Percentiles rank a stretch among this genome's conserved stretches.
phyloP scores from a whole-genome alignment of 1,140 invertebrate species.

The Notospermus geniculatus region DNA sequence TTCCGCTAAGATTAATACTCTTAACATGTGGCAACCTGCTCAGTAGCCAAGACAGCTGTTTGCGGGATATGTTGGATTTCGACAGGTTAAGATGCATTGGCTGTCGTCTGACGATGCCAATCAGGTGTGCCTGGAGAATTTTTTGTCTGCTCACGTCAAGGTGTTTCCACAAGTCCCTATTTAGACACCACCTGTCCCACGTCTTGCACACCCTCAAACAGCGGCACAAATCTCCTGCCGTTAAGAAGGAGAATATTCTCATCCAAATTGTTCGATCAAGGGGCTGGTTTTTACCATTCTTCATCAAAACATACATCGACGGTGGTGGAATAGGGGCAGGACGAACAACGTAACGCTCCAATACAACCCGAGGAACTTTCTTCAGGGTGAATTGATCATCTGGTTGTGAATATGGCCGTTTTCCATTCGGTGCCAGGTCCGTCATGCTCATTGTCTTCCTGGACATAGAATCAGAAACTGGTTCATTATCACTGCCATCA shows the following conservation, averaged over 20 bases:
- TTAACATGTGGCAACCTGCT: conserved; percentile 78
- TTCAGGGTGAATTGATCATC: conserved; percentile 3
- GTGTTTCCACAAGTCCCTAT: conserved; percentile 78
- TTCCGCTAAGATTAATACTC: conserved; percentile 74
- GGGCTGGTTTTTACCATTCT: conserved; percentile 36
- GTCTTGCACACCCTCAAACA: conserved; percentile 83
- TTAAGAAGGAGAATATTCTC: conserved; percentile 73
- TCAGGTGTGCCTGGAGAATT: conserved; percentile 71
- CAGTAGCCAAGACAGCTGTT: conserved; percentile 84
- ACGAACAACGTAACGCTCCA: conserved; percentile 60
- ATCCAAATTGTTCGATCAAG: conserved; percentile 62
- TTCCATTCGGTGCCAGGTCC: too few species aligned
- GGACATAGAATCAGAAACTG: too few species aligned
- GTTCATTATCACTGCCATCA: too few species aligned
- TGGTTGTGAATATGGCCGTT: too few species aligned
- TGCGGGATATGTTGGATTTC: conserved; percentile 80
- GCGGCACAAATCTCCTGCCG: conserved; percentile 68
- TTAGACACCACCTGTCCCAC: conserved; percentile 79
- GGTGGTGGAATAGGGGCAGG: conserved; percentile 58
- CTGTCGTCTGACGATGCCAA: conserved; percentile 83
- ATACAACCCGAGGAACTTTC: conserved; percentile 23
- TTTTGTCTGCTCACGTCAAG: conserved; percentile 69
- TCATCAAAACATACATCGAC: conserved; percentile 33
- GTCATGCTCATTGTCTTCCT: too few species aligned
- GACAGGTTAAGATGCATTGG: conserved; percentile 76